These are phyloP conservation scores for Anthoptus insignis DNA, from an alignment of 2,888 invertebrate genomes.

Conservation along the genomic window DNA sequence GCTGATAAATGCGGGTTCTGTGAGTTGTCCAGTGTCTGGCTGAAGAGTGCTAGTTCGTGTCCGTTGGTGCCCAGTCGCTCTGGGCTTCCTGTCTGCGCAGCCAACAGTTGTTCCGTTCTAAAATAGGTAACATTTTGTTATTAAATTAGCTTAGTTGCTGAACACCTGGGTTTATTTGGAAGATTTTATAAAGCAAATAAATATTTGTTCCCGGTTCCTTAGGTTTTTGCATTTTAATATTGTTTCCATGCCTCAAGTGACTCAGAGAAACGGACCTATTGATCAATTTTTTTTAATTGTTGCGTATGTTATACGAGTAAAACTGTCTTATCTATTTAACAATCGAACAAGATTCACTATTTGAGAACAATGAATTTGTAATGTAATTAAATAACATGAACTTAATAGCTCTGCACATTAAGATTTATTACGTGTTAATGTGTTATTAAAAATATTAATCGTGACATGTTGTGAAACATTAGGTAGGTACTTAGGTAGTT, in stretches of 20 bases:
- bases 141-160: too few relatives aligned
- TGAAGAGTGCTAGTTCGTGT: constrained; percentile 90
- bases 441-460: not conserved
- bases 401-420: constrained; percentile 4
- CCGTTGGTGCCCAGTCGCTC: constrained; percentile 88
- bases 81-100: constrained; percentile 84
- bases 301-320: too few relatives aligned
- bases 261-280: too few relatives aligned
- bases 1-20: constrained; percentile 87
- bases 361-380: constrained; percentile 12
- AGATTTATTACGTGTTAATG: constrained; percentile 7
- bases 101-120: constrained; percentile 82
- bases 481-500: too few relatives aligned
- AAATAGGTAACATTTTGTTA: too few relatives aligned
- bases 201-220: too few relatives aligned
- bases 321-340: not conserved
- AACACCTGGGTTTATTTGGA: too few relatives aligned
- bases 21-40: constrained; percentile 92
- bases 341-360: not conserved
- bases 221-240: too few relatives aligned
- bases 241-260: too few relatives aligned
- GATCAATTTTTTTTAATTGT: too few relatives aligned
- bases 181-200: too few relatives aligned
- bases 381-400: constrained; percentile 1
- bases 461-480: not conserved